Conservation (phyloP, 2,797 vertebrate genomes). For the Parambassis ranga region DNA sequence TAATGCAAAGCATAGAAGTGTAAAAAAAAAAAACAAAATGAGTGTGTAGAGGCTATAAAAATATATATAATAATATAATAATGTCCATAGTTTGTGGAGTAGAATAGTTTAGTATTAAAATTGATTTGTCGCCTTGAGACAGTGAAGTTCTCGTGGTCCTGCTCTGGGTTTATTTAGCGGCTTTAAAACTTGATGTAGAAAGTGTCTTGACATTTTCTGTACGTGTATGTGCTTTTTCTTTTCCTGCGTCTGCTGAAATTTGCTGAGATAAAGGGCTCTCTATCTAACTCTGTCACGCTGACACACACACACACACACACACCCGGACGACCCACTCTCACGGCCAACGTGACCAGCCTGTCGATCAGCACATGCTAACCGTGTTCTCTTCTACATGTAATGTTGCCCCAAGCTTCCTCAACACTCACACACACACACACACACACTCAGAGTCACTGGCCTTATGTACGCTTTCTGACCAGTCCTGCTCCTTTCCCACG, state of each 20-base stretch:
- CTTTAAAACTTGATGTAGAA: too few species aligned
- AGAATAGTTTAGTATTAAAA: too few species aligned
- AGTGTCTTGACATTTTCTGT: background rate
- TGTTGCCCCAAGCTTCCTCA: background rate
- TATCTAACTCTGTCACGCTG: conserved; percentile 26
- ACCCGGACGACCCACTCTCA: conserved; percentile 25
- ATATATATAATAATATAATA: too few species aligned
- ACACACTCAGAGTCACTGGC: conserved; percentile 35
- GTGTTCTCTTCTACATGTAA: conserved; percentile 25
- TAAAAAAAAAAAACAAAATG: too few species aligned
- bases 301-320: conserved; percentile 6
- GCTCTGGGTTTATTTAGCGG: background rate
- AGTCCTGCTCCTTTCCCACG: conserved; percentile 72
- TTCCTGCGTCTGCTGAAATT: conserved; percentile 13
- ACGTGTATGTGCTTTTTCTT: background rate
- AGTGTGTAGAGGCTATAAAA: too few species aligned
- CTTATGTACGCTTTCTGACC: conserved; percentile 60
- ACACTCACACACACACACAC: conserved; percentile 16
- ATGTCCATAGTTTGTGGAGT: too few species aligned
- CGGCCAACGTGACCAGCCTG: conserved; percentile 64
- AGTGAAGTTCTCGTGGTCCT: background rate
- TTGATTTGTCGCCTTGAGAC: background rate
- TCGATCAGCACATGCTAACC: conserved; percentile 57
- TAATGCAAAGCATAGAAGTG: too few species aligned
- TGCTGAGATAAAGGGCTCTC: conserved; percentile 48